Percentiles rank a stretch among this genome's conserved stretches.
Evolutionary conservation across 2,888 invertebrate genomes (phyloP).

Genomic region (Cheilosia urbana): DNA sequence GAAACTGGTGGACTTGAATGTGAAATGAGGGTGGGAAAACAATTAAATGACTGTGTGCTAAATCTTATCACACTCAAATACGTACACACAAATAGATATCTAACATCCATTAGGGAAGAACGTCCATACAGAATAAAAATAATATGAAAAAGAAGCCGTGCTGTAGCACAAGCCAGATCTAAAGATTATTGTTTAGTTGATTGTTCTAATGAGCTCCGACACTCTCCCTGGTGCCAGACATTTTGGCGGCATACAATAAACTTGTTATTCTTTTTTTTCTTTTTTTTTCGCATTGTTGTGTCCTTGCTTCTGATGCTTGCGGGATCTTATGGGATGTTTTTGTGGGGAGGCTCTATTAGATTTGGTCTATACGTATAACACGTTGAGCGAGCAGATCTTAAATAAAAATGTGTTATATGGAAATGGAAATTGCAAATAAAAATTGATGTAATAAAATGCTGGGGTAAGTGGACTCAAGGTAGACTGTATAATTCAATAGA

Average conservation of each 20-base stretch:
- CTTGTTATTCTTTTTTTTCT: slow-evolving; percentile 33
- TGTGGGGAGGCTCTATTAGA: background rate
- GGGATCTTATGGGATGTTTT: background rate
- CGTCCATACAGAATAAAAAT: slow-evolving; percentile 9
- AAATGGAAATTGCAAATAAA: slow-evolving; percentile 40
- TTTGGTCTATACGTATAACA: slow-evolving; percentile 1
- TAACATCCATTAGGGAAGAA: slow-evolving; percentile 56
- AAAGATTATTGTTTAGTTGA: slow-evolving; percentile 72
- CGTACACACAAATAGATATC: slow-evolving; percentile 47
- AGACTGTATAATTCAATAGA: slow-evolving; percentile 16
- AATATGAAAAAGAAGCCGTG: slow-evolving; percentile 32
- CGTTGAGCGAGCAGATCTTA: slow-evolving; percentile 1
- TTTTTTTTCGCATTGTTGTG: slow-evolving; percentile 22
- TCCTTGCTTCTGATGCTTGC: background rate
- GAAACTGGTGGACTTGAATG: slow-evolving; percentile 23
- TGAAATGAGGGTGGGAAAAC: slow-evolving; percentile 48
- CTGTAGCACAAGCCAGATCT: slow-evolving; percentile 54
- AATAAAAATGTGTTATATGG: slow-evolving; percentile 25
- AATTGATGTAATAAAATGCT: slow-evolving; percentile 36
- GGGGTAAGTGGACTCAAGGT: slow-evolving; percentile 22
- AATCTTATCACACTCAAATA: slow-evolving; percentile 54
- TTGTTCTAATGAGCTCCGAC: slow-evolving; percentile 71
- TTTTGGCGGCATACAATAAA: slow-evolving; percentile 63
- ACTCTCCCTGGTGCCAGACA: slow-evolving; percentile 64
- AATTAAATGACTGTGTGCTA: slow-evolving; percentile 70